Percentiles rank a stretch among this genome's conserved stretches.
Evolutionary conservation across 1,140 invertebrate genomes (phyloP).

Genomic region (Calephelis virginiensis): DNA sequence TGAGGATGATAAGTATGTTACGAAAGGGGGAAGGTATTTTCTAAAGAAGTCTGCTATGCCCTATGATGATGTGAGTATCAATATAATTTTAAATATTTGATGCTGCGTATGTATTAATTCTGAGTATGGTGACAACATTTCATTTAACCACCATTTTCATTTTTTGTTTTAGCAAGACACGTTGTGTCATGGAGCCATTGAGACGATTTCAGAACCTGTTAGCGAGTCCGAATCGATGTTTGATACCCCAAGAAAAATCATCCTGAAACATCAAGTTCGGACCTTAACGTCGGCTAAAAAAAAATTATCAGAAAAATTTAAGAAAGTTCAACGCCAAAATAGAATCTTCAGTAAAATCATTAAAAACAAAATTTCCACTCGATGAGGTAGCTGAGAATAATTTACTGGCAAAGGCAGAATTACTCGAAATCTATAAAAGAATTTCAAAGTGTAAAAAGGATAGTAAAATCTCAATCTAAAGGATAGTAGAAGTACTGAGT

Average conservation of each 20-base stretch:
- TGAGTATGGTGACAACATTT: too few species aligned
- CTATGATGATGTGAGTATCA: background rate
- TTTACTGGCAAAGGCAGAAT: background rate
- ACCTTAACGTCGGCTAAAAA: background rate
- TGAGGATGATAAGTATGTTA: background rate
- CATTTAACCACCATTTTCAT: background rate
- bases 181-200: background rate
- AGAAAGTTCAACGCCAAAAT: conserved; percentile 20
- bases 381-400: background rate
- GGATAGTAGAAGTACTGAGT: conserved; percentile 9
- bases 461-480: too few species aligned
- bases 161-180: background rate
- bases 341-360: background rate
- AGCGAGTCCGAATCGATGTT: background rate
- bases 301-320: conserved; percentile 21
- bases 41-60: background rate
- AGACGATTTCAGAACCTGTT: background rate
- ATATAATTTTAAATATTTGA: too few species aligned
- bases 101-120: background rate
- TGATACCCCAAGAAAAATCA: too few species aligned
- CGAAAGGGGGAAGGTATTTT: background rate
- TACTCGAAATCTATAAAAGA: background rate
- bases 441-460: background rate
- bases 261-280: background rate
- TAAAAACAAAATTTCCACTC: background rate